Evolutionary conservation across 1,140 invertebrate genomes (phyloP), one percentile per base, ranked within the genome.

Genomic region (Drosophila mojavensis): DNA sequence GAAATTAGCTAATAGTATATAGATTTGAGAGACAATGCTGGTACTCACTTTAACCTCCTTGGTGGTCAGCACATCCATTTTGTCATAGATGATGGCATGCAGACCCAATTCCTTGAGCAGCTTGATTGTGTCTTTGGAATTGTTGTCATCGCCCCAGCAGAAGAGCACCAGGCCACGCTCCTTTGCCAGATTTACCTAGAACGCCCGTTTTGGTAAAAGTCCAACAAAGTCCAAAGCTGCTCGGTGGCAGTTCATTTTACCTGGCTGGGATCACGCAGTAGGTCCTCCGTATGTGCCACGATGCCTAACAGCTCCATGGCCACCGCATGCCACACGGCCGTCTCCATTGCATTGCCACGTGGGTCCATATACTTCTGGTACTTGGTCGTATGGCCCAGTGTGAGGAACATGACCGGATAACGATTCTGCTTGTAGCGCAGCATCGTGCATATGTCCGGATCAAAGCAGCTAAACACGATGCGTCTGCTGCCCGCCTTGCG

Each of bases 71-170:
- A 97, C 95, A 85, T 97, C 96, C 73, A 97, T 96, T 92, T 97
- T 98, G 91, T 99, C 98, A 91, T 98, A 98, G 83, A 99, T 98
- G 36, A 99, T 96, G 47, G 96, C 98, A 91, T 99, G 97, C 24
- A 98, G 94, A 4, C 97, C 97, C 55, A 98, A 93, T 75, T 96
- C 94, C 92, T 98, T 98, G 0, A 99, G 93, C 83, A 96, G 94
- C 77, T 96, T 95, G 47, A 98, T 98, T 1, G 96, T 97, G n/a
- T 95, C 95, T 65, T 95, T 95, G 91, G 97, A 95, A 81, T 98
- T 98, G 86, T 98, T 98, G 90, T 98, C 97, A 90, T 99, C 97
- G 5, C 98, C 98, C 98, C 98, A 99, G 91, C 97, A 98, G 91
- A 99, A 99, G 47, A 98, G 95, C 2, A 98, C 95, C 17, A 99